Base-by-base conservation (phyloP, 2,113 vertebrate genomes). In the Ictalurus furcatus region DNA sequence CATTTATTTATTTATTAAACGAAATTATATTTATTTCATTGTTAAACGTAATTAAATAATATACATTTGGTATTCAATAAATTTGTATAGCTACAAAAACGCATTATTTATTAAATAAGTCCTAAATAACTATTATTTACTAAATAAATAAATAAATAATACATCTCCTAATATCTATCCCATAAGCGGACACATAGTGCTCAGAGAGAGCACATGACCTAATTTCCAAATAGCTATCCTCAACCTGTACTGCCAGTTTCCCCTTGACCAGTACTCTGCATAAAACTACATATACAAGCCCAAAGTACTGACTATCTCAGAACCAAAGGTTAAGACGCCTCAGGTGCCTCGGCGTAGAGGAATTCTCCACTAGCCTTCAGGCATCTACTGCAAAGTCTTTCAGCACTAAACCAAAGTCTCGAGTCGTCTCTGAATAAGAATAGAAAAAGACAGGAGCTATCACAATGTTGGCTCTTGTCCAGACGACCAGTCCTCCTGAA, bases 371-470 rank as follows among this genome's bases (percentile, higher is more conserved):
- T 63, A 93, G 92, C 90, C 30, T 89, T 74, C 88, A 65, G 82
- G 86, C 30, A 37, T 89, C 91, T 90, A 93, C 94, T 93, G 90
- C 11, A 54, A 93, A 94, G 92, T 94, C 91, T 93, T 94, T 94
- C 91, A 93, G 87, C 71, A 86, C 21, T 8, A 84, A 84, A 84
- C 16, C 44, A 87, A n/a, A n/a, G 82, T 71, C 61, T 85, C 54
- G 13, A 48, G 44, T 74, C 5, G 37, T 83, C 34, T 63, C 56
- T 52, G 37, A 84, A 76, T 86, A 87, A 78, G 86, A 88, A 88
- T 30, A 91, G 83, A 88, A 37, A n/a, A 17, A 13, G 25, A 37
- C 44, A 58, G 23, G 44, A 44, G 34, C 59, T 63, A 63, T 63
- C 19, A 63, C 19, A 40, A 16, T 13, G 34, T 28, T 63, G 12